These are phyloP conservation scores for Gymnoscopelus braueri DNA, from an alignment of 2,797 vertebrate species.

Conservation along the genomic window DNA sequence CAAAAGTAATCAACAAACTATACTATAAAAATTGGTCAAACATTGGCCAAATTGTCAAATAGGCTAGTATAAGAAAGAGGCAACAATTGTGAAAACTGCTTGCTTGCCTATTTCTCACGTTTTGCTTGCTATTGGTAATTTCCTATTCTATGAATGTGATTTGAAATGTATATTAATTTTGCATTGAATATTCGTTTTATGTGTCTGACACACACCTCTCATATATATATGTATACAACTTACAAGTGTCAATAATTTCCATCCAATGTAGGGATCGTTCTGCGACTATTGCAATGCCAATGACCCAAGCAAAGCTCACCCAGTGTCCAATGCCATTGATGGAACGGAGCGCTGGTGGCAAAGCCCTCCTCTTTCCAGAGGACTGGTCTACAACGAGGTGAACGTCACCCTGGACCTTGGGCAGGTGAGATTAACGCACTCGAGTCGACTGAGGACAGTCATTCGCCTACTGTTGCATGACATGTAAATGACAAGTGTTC, in stretches of 20 bases:
- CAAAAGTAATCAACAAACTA: no score
- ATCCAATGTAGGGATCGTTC: constrained; percentile 86
- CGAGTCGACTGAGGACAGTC: constrained; percentile 36
- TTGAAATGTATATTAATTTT: no score
- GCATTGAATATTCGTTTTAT: neutral
- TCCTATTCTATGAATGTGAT: no score
- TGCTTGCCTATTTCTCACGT: no score
- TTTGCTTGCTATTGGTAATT: no score
- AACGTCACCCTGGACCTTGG: constrained; percentile 93
- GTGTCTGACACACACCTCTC: neutral
- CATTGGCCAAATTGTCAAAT: no score
- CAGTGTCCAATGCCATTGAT: constrained; percentile 86
- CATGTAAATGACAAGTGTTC: constrained; percentile 44
- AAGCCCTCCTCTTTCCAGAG: constrained; percentile 92
- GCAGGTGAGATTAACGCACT: constrained; percentile 84
- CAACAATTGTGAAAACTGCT: no score
- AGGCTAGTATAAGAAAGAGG: no score
- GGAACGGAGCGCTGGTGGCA: constrained; percentile 97
- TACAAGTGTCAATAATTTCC: constrained; percentile 1
- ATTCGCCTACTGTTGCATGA: constrained; percentile 35
- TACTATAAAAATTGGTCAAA: no score
- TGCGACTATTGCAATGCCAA: constrained; percentile 90
- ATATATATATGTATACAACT: constrained; percentile 19
- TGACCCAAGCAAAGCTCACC: constrained; percentile 88
- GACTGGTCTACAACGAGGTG: constrained; percentile 86